Evolutionary conservation across 2,888 invertebrate genomes (phyloP), one percentile per base, ranked within the genome.

Genomic region (Pharmacophagus antenor): DNA sequence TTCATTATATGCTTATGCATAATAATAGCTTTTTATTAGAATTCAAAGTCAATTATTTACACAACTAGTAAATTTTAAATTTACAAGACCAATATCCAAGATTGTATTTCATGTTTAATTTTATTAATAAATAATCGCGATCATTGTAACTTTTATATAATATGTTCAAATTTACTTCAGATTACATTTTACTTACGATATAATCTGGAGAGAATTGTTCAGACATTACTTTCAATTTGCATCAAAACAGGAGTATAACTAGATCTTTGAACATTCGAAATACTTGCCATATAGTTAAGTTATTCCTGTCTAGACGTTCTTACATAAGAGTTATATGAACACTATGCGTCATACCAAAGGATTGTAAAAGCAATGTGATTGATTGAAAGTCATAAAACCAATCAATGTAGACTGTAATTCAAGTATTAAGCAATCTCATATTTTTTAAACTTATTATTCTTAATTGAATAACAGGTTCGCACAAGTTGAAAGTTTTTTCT

Each of bases 291-390:
- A 21, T 7, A 23, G 23, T 44, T 53, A 44, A 25, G 18, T 53
- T 44, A 53, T 25, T 44, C 25, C 44, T 42, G 12, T 52, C 12
- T 37, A 51, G 15, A 31, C 7, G 17, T 53, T 25, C 12, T 53
- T 53, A 53, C 25, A 25, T 44, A 44, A 57, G 44, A 20, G n/a
- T 44, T 54, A 47, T 21, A 42, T 42, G 23, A 52, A 21, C 20
- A 21, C 37, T 41, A 47, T 23, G 25, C 21, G 41, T 18, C 22
- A 37, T 22, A 47, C 18, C 5, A 23, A 31, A 58, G 18, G 46
- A 58, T 37, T 52, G 37, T 52, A 23, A n/a, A n/a, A 52, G 44
- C 27, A 18, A 21, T n/a, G 22, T 58, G 58, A 58, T 58, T 52
- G 52, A 58, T 58, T 18, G 58, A 17, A 52, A 37, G 27, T 22